Percentiles rank a stretch among this genome's conserved stretches.
These are phyloP conservation scores for Apostichopus japonicus DNA, from an alignment of 35 echinoderm and acorn worm genomes.

Conservation along the genomic window DNA sequence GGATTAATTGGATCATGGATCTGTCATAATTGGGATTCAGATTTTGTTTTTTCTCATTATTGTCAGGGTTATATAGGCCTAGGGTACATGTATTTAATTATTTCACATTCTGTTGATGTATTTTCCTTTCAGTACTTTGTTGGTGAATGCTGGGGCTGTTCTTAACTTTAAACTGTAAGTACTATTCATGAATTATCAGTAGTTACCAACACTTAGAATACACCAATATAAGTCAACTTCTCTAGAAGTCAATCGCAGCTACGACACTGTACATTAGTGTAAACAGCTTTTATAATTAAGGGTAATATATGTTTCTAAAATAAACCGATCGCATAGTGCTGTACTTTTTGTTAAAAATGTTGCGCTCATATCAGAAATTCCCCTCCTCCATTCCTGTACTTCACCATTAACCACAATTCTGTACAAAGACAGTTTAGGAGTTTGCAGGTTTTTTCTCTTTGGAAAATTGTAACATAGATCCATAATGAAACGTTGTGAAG, in stretches of 20 bases:
- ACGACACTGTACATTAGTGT: not conserved
- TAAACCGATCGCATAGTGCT: not conserved
- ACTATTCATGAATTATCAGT: not conserved
- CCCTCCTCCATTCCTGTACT: no score
- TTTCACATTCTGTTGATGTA: not conserved
- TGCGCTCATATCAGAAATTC: no score
- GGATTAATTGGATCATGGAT: not conserved
- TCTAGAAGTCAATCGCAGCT: not conserved
- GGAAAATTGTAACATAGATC: no score
- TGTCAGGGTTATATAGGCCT: not conserved
- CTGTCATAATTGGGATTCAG: not conserved
- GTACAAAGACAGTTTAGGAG: no score
- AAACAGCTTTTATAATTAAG: not conserved
- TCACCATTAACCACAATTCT: no score
- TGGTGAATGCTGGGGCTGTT: constrained; percentile 52
- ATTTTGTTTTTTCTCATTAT: not conserved
- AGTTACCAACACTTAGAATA: not conserved
- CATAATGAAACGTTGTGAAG: no score
- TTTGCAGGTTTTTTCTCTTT: no score
- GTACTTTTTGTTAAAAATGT: not conserved
- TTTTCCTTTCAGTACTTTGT: constrained; percentile 25
- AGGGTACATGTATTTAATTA: not conserved
- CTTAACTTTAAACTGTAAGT: constrained; percentile 56
- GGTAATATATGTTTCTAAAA: not conserved
- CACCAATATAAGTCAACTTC: not conserved